Percentiles rank a stretch among this genome's conserved stretches.
Evolutionary conservation across 2,113 vertebrate genomes (phyloP).

Genomic region (Athene noctua): DNA sequence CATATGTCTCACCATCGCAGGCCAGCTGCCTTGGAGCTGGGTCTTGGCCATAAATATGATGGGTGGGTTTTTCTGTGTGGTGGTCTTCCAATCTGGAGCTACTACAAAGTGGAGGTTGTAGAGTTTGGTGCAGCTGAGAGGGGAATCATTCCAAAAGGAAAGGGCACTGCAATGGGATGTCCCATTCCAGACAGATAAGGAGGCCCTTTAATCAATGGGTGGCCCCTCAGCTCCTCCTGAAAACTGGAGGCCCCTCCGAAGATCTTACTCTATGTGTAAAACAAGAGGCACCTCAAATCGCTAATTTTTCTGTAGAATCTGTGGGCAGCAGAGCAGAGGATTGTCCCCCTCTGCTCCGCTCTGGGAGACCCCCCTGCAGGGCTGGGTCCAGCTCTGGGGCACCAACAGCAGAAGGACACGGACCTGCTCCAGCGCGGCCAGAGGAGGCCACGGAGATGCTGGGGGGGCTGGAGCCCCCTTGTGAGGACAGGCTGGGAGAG

Average conservation of each 20-base stretch:
- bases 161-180: neutral
- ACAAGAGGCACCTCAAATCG: neutral
- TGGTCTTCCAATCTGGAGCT: neutral
- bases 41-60: neutral
- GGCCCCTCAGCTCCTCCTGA: neutral
- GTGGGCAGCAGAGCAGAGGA: neutral
- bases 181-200: neutral
- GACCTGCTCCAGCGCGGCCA: neutral
- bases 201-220: neutral
- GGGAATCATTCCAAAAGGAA: neutral
- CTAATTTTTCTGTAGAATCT: neutral
- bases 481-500: neutral
- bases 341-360: neutral
- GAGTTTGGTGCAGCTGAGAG: neutral
- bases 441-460: neutral
- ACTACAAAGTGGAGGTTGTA: neutral
- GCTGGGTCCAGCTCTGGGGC: neutral
- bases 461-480: neutral
- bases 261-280: neutral
- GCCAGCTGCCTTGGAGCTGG: neutral
- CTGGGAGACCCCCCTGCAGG: neutral
- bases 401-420: fast-evolving
- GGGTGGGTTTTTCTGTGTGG: neutral
- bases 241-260: neutral
- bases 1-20: neutral